Percentiles rank a stretch among this genome's conserved stretches.
phyloP scores from a whole-genome alignment of 53 echinoderm and acorn worm species.

The Stichopus horrens region DNA sequence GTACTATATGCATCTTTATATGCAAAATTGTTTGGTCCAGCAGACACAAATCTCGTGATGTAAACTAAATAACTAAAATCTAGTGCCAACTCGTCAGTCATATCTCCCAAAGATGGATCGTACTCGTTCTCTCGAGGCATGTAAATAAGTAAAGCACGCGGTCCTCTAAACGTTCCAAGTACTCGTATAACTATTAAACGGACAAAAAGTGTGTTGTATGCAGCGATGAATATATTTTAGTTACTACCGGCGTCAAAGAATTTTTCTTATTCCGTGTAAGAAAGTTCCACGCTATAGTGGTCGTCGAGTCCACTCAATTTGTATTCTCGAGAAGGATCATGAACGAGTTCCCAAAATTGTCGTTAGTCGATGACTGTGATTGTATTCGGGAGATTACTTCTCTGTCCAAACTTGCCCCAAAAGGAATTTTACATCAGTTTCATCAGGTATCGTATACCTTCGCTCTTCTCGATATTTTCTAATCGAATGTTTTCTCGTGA shows the following conservation, averaged over 20 bases:
- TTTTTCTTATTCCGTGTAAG: background rate
- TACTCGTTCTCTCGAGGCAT: slow-evolving; percentile 13
- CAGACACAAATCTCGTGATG: slow-evolving; percentile 45
- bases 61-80: slow-evolving; percentile 47
- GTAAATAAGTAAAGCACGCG: slow-evolving; percentile 57
- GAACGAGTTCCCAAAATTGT: background rate
- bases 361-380: background rate
- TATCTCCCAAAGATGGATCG: slow-evolving; percentile 49
- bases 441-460: background rate
- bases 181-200: slow-evolving; percentile 48
- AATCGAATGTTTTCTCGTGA: background rate
- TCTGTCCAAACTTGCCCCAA: slow-evolving; percentile 4
- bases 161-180: slow-evolving; percentile 36
- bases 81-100: slow-evolving; percentile 59
- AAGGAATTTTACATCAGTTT: background rate
- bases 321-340: no score
- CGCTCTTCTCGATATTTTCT: background rate
- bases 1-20: slow-evolving; percentile 26
- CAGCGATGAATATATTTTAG: slow-evolving; percentile 23
- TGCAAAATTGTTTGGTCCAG: slow-evolving; percentile 59
- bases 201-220: slow-evolving; percentile 44
- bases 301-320: background rate
- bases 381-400: background rate
- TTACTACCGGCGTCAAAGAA: background rate
- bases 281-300: background rate